Conservation (phyloP, 2,888 invertebrate species). For the Polydrusus tereticollis region DNA sequence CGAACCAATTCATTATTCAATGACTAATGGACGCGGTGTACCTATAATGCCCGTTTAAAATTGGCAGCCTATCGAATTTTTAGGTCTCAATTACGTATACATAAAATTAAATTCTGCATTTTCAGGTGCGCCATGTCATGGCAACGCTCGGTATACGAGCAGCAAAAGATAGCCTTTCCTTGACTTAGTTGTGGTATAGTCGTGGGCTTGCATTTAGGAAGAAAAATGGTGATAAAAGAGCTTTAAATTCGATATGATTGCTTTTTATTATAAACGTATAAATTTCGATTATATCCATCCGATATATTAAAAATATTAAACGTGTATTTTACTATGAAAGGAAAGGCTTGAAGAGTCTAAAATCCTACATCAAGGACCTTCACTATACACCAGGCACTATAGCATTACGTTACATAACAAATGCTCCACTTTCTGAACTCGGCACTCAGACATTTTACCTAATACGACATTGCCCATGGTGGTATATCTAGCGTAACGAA, state of each 20-base stretch:
- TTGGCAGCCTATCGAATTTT: neutral
- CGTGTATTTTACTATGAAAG: no score
- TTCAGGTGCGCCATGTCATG: slow-evolving; percentile 22
- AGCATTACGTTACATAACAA: slow-evolving; percentile 1
- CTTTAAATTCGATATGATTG: no score
- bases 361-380: neutral
- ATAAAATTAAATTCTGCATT: slow-evolving; percentile 4
- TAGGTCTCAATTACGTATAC: slow-evolving; percentile 5
- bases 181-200: slow-evolving; percentile 18
- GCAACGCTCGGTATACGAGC: slow-evolving; percentile 20
- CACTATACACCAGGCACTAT: neutral
- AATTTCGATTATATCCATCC: no score
- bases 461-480: slow-evolving; percentile 51
- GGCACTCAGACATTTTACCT: slow-evolving; percentile 37
- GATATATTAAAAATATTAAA: no score
- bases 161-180: slow-evolving; percentile 20
- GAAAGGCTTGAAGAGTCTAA: neutral
- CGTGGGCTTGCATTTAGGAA: neutral
- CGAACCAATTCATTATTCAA: neutral
- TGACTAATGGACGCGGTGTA: slow-evolving; percentile 4
- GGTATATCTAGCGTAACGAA: slow-evolving; percentile 48
- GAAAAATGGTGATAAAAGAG: neutral
- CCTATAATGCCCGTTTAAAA: slow-evolving; percentile 9
- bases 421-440: slow-evolving; percentile 38
- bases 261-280: no score